phyloP scores from a whole-genome alignment of 2,888 invertebrate genomes.

The Perithous albicinctus region DNA sequence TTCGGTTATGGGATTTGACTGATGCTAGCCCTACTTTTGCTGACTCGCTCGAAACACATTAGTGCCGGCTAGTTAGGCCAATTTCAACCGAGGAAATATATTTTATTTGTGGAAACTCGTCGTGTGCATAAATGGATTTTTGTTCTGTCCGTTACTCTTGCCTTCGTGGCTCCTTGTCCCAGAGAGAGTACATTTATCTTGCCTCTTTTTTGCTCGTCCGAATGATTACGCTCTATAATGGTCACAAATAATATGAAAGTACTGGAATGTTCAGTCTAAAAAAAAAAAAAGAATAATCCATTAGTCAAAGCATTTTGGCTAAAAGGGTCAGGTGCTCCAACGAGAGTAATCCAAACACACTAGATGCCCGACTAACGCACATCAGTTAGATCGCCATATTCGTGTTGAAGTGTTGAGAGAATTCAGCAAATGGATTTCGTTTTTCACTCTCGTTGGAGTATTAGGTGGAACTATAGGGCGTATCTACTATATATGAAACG shows the following conservation, averaged over 20 bases:
- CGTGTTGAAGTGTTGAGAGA: conserved; percentile 6
- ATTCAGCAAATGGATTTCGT: conserved; percentile 38
- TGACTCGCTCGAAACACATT: conserved; percentile 42
- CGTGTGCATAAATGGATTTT: background rate
- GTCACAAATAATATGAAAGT: background rate
- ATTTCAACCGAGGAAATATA: conserved; percentile 27
- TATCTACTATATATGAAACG: conserved; percentile 1
- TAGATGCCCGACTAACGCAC: conserved; percentile 1
- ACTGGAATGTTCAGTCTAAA: background rate
- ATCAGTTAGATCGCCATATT: conserved; percentile 16
- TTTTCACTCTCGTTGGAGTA: conserved; percentile 12
- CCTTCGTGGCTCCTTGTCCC: background rate
- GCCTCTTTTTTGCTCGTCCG: background rate
- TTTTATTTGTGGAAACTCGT: conserved; percentile 7
- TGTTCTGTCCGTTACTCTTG: background rate
- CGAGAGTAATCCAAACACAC: conserved; percentile 42
- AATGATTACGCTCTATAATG: background rate
- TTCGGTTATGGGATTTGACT: conserved; percentile 34
- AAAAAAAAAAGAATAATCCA: conserved; percentile 28
- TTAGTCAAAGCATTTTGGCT: conserved; percentile 26
- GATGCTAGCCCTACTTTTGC: conserved; percentile 32
- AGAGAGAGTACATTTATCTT: conserved; percentile 2
- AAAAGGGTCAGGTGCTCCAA: conserved; percentile 11
- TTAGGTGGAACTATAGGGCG: background rate
- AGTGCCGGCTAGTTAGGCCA: conserved; percentile 25